Evolutionary conservation across 1,140 invertebrate species (phyloP), one percentile per base, ranked within the genome.

Genomic region (Palaemon carinicauda): DNA sequence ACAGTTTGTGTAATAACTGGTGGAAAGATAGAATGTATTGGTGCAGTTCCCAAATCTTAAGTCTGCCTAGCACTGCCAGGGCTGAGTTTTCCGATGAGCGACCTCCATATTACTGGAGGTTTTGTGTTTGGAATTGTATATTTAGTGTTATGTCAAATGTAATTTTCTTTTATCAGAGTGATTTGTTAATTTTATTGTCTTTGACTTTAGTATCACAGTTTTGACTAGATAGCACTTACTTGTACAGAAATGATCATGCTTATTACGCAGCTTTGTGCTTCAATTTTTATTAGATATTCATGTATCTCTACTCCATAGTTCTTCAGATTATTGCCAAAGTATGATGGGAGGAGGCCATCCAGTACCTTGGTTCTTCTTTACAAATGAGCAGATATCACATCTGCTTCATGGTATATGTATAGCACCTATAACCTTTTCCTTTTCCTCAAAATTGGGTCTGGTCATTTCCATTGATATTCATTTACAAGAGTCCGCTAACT

Each of bases 51-150:
- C 84, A 71, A 80, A 74, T 50, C 50, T 79, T 86, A 41, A 41
- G 84, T 86, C 84, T 86, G 84, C 84, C 84, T 80, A 86, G 84
- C 84, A 86, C 84, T 86, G 84, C 84, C 84, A 86, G 73, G 84
- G 84, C 84, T 86, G 84, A 79, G 80, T 82, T 82, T 82, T 82
- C 80, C 80, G 41, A 82, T 82, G 65, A 74, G 24, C 80, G 84
- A 73, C 80, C 84, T 78, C 75, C 82, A 77, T 41, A 80, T 53
- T 82, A 69, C 52, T 73, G 78, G 69, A 78, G 77, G 56, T 71
- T 73, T 65, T 86, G 84, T 80, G 84, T 41, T 5, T 69, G 65
- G 51, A 86, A 86, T 80, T 56, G 78, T 86, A 80, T 86, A 86
- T 80, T 80, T 80, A 86, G 84, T 86, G 77, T 54, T 71, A 69